Percentiles rank a stretch among this genome's conserved stretches.
These are phyloP conservation scores for Athripsodes cinereus DNA, from an alignment of 2,888 invertebrate genomes.

Conservation along the genomic window DNA sequence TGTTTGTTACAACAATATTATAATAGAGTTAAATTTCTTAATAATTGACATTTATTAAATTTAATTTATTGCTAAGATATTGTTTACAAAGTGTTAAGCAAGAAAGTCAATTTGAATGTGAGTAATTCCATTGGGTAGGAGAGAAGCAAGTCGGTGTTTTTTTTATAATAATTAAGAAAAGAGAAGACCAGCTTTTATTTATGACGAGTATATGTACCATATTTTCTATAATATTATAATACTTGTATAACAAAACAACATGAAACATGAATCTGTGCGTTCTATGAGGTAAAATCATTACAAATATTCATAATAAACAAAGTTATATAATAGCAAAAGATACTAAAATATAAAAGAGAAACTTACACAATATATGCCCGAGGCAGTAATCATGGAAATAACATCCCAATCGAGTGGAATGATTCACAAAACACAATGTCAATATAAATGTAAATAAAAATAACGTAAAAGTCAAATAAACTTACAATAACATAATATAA, in stretches of 20 bases:
- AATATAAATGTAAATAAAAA: not conserved
- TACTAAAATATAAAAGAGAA: not conserved
- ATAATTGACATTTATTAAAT: constrained; percentile 1
- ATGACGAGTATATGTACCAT: too few species aligned
- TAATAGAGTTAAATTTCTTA: not conserved
- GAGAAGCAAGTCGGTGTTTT: too few species aligned
- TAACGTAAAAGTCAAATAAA: not conserved
- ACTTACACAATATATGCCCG: not conserved
- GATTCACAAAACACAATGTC: not conserved
- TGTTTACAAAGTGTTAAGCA: too few species aligned
- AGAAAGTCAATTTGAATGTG: too few species aligned
- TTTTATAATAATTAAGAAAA: too few species aligned
- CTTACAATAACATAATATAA: not conserved
- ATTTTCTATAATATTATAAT: too few species aligned
- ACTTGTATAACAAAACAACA: too few species aligned
- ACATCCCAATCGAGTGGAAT: not conserved
- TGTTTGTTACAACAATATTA: not conserved
- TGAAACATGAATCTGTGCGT: constrained; percentile 6
- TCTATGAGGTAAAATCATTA: constrained; percentile 5
- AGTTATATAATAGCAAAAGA: not conserved
- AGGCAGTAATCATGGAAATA: not conserved
- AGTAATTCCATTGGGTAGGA: too few species aligned
- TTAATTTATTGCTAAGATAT: not conserved
- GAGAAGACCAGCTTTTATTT: too few species aligned
- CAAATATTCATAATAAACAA: not conserved